Conservation (phyloP, 1,140 invertebrate species). For the Eriosoma lanigerum region DNA sequence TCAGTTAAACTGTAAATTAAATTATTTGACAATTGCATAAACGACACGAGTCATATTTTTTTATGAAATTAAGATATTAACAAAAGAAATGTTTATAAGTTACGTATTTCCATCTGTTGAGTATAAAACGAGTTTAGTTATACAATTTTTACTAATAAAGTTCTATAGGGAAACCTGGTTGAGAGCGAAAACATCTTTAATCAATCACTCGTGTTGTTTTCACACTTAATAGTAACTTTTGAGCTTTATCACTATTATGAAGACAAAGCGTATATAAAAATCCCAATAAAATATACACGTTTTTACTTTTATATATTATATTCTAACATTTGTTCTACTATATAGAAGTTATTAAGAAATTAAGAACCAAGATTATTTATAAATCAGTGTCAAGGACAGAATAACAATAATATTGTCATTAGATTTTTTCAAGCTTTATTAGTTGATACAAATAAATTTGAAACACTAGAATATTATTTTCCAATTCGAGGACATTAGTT, state of each 20-base stretch:
- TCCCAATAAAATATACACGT: neutral
- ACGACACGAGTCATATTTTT: neutral
- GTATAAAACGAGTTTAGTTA: neutral
- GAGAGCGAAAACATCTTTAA: conserved; percentile 12
- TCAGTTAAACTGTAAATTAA: too few relatives aligned
- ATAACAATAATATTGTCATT: too few relatives aligned
- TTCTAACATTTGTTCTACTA: neutral
- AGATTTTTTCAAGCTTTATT: too few relatives aligned
- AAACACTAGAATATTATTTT: too few relatives aligned
- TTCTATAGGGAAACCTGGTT: neutral
- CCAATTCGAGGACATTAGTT: too few relatives aligned
- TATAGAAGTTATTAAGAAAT: neutral
- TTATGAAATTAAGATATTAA: conserved; percentile 9
- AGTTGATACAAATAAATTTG: too few relatives aligned
- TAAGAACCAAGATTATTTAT: neutral
- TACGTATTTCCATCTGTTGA: neutral
- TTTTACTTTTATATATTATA: neutral
- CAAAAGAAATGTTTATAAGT: neutral
- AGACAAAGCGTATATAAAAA: neutral
- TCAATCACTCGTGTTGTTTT: conserved; percentile 3
- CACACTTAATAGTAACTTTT: conserved; percentile 14
- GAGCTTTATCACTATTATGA: neutral
- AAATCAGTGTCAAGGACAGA: neutral
- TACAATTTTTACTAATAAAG: neutral
- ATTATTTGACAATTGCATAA: conserved; percentile 1